Evolutionary conservation across 2,888 invertebrate species (phyloP).

Genomic region (Luperina nickerlii): DNA sequence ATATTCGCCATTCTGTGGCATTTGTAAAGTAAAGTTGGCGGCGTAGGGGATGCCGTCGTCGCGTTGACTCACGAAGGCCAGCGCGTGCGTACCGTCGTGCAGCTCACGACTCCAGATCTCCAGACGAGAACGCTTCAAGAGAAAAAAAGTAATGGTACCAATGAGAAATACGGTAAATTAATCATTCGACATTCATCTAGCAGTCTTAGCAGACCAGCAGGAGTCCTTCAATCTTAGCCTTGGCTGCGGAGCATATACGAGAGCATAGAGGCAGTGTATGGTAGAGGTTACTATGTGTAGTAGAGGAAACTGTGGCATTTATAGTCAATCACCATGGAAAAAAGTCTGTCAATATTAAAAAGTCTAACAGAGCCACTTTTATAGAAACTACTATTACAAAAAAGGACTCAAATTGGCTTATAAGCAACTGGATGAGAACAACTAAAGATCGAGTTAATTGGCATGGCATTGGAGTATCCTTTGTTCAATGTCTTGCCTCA

Average conservation of each 20-base stretch:
- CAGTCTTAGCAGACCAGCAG: neutral
- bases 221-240: neutral
- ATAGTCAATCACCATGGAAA: neutral
- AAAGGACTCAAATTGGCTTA: neutral
- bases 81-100: constrained; percentile 86
- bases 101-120: constrained; percentile 91
- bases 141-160: neutral
- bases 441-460: neutral
- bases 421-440: neutral
- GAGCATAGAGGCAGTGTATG: no score
- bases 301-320: no score
- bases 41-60: constrained; percentile 79
- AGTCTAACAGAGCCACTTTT: neutral
- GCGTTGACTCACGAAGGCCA: constrained; percentile 90
- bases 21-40: constrained; percentile 73
- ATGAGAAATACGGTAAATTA: neutral
- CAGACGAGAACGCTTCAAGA: constrained; percentile 72
- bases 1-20: constrained; percentile 72
- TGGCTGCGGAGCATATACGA: neutral
- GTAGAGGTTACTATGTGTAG: no score
- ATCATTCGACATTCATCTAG: neutral
- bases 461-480: neutral
- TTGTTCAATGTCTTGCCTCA: neutral
- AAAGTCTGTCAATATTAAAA: neutral
- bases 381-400: neutral